These are phyloP conservation scores for Chrosomus eos DNA, from an alignment of 2,797 vertebrate species.

Conservation along the genomic window DNA sequence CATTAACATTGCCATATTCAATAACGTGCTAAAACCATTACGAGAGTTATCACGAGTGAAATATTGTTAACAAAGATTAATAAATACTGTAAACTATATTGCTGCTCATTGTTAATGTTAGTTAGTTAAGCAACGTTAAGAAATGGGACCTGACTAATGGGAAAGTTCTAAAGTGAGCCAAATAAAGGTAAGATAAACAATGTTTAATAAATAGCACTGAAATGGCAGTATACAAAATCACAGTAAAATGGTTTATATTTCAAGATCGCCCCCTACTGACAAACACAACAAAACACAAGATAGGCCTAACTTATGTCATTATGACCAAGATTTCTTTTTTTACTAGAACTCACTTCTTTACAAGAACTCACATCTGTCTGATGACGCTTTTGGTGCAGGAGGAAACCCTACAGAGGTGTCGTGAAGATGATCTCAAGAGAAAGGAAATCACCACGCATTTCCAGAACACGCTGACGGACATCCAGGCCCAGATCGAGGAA, in stretches of 20 bases:
- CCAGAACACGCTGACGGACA: slow-evolving; percentile 93
- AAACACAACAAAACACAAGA: neutral
- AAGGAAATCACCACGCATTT: slow-evolving; percentile 99
- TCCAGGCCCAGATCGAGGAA: slow-evolving; percentile 97
- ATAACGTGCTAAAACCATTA: no score
- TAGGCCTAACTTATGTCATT: neutral
- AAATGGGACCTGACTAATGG: neutral
- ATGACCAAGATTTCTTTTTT: neutral
- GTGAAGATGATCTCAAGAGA: slow-evolving; percentile 97
- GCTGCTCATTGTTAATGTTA: neutral
- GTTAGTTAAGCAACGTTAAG: neutral
- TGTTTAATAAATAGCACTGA: no score
- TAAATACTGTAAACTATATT: neutral
- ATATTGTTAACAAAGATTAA: no score
- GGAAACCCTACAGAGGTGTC: slow-evolving; percentile 92
- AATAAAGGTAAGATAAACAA: no score
- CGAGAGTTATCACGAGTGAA: no score
- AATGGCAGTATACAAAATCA: neutral
- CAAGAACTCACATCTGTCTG: neutral
- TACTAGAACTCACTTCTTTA: neutral
- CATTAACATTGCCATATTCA: no score
- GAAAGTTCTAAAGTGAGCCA: neutral
- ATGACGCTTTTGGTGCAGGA: slow-evolving; percentile 76
- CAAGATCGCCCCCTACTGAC: neutral
- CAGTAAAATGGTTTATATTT: neutral